Percentiles rank a stretch among this genome's conserved stretches.
Evolutionary conservation across 2,888 invertebrate genomes (phyloP).

Genomic region (Bruchidius siliquastri): DNA sequence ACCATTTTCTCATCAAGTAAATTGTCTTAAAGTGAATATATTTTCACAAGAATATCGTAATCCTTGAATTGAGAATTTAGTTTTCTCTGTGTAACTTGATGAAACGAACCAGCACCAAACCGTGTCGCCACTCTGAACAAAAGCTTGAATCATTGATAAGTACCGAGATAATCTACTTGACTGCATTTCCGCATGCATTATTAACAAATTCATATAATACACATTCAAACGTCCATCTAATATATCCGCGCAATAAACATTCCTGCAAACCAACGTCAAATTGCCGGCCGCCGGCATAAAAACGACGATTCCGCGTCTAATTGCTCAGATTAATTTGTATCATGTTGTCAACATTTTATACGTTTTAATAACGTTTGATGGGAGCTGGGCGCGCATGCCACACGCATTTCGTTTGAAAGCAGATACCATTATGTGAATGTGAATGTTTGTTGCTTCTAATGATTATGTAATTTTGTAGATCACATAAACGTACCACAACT

Average conservation of each 20-base stretch:
- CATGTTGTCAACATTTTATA: slow-evolving; percentile 12
- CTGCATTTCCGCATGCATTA: too few species aligned
- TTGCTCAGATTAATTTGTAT: slow-evolving; percentile 10
- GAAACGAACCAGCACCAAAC: too few species aligned
- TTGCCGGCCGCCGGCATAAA: neutral
- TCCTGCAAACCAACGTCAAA: neutral
- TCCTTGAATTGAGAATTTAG: too few species aligned
- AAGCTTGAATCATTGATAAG: too few species aligned
- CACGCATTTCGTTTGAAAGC: slow-evolving; percentile 13
- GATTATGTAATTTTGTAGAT: slow-evolving; percentile 8
- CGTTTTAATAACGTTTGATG: slow-evolving; percentile 9
- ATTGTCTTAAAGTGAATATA: too few species aligned
- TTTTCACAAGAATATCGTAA: too few species aligned
- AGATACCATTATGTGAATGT: neutral
- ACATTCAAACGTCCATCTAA: neutral
- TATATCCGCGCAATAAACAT: neutral
- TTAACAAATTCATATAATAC: too few species aligned
- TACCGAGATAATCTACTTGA: too few species aligned
- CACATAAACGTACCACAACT: slow-evolving; percentile 11
- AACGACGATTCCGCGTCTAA: neutral
- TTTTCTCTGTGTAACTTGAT: too few species aligned
- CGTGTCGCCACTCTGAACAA: too few species aligned
- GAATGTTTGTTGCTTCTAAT: neutral
- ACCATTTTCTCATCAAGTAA: too few species aligned
- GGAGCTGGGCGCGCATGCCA: slow-evolving; percentile 8